Percentiles rank a stretch among this genome's conserved stretches.
These are phyloP conservation scores for Mobula birostris DNA, from an alignment of 2,113 vertebrate species.

Conservation along the genomic window DNA sequence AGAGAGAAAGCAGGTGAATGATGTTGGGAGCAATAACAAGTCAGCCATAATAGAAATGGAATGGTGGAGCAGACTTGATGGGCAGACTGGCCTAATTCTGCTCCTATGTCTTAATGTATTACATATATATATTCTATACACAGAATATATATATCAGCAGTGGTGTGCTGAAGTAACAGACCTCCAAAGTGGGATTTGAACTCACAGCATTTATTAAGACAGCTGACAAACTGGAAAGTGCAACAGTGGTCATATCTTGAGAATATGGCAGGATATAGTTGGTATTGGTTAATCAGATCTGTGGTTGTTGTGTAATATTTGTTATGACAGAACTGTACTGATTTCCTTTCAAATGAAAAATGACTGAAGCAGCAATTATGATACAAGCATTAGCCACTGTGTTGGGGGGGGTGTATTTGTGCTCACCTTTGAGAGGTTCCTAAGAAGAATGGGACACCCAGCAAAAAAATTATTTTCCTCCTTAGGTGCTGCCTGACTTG, in stretches of 20 bases:
- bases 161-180: not conserved
- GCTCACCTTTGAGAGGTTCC: not conserved
- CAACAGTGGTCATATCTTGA: not conserved
- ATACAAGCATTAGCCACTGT: not conserved
- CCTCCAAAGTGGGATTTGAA: not conserved
- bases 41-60: no score
- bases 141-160: not conserved
- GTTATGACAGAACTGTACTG: not conserved
- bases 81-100: no score
- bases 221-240: not conserved
- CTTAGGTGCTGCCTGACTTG: no score
- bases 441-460: no score
- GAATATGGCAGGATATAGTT: not conserved
- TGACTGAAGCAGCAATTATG: not conserved
- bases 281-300: not conserved
- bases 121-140: no score
- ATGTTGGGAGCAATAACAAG: no score
- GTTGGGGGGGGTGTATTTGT: not conserved
- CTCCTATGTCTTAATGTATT: no score
- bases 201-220: not conserved
- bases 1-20: no score
- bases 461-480: no score
- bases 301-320: not conserved
- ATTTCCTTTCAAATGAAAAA: not conserved
- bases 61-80: no score